Evolutionary conservation across 1,140 invertebrate genomes (phyloP).

Genomic region (Drosophila ananassae): DNA sequence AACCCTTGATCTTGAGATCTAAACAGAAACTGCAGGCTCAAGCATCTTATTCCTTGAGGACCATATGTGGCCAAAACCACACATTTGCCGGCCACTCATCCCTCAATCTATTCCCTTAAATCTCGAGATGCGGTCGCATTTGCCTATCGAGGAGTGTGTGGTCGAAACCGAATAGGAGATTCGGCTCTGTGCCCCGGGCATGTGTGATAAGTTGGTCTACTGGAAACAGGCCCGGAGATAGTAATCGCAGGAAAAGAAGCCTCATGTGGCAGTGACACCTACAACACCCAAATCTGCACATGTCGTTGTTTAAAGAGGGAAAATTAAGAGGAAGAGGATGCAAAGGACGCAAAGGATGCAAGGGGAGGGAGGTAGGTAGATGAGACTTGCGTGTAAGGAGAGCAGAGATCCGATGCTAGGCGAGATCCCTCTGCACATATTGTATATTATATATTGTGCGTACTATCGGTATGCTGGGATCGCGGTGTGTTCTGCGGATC

Average conservation of each 20-base stretch:
- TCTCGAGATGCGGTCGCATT: constrained; percentile 45
- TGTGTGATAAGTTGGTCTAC: constrained; percentile 33
- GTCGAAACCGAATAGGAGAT: constrained; percentile 33
- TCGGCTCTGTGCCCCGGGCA: background rate
- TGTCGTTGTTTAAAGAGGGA: constrained; percentile 44
- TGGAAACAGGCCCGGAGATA: constrained; percentile 41
- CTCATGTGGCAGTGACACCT: constrained; percentile 73
- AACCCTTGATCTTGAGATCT: constrained; percentile 7
- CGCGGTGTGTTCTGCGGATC: constrained; percentile 44
- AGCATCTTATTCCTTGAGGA: constrained; percentile 4
- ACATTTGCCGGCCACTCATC: constrained; percentile 19
- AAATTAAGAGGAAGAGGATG: constrained; percentile 30
- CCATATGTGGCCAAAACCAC: constrained; percentile 41
- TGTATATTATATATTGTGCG: constrained; percentile 30
- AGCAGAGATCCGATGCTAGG: constrained; percentile 27
- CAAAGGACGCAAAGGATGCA: background rate
- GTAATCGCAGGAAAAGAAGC: constrained; percentile 46
- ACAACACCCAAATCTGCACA: constrained; percentile 68
- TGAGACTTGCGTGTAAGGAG: constrained; percentile 38
- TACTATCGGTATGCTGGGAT: constrained; percentile 35
- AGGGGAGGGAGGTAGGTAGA: constrained; percentile 3
- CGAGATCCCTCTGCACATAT: constrained; percentile 1
- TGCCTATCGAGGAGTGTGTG: constrained; percentile 52
- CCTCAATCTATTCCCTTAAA: constrained; percentile 50
- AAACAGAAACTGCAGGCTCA: background rate